Evolutionary conservation across 2,113 vertebrate genomes (phyloP), one percentile per base, ranked within the genome.

Genomic region (Trogon surrucura): DNA sequence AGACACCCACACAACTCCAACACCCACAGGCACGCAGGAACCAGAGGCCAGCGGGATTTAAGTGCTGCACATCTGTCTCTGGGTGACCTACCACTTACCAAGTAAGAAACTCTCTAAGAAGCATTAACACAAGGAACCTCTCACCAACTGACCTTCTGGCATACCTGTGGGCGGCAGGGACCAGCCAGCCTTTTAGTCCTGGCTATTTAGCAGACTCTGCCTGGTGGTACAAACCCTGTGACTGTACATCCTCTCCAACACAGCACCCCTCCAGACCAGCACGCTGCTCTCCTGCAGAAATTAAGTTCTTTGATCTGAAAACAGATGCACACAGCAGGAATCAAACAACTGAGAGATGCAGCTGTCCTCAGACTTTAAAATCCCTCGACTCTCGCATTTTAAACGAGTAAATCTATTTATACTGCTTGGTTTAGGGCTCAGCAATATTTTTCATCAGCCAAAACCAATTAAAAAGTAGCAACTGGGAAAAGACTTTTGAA

Each of bases 381-480:
- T 3, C 13, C 13, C 47, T 62, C 0, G 0, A 15, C 2, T 10
- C 77, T 6, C 0, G 0, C 34, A 20, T 62, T 74, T 48, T 20
- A 71, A 41, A 9, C 11, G 7, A 50, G 15, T 10, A 62, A 18
- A 34, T 38, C 13, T 57, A 32, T 41, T 71, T n/a, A 14, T 16
- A 44, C 5, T 44, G 15, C 34, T 71, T 44, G 3, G 5, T 56
- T 74, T 64, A 81, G 32, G 20, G 16, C 10, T 18, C 2, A 6
- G 20, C 14, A 10, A 7, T 17, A 61, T 47, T 77, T 78, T 30
- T 38, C 4, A 69, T 18, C 8, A 51, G 25, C 38, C 5, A 75
- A 75, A 62, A 47, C 0, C 17, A 47, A 57, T 15, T 65, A 17
- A 36, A 13, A 78, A 50, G 4, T 17, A 2, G 4, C 0, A 93